Evolutionary conservation across 2,888 invertebrate species (phyloP).

Genomic region (Ophion ventricosus): DNA sequence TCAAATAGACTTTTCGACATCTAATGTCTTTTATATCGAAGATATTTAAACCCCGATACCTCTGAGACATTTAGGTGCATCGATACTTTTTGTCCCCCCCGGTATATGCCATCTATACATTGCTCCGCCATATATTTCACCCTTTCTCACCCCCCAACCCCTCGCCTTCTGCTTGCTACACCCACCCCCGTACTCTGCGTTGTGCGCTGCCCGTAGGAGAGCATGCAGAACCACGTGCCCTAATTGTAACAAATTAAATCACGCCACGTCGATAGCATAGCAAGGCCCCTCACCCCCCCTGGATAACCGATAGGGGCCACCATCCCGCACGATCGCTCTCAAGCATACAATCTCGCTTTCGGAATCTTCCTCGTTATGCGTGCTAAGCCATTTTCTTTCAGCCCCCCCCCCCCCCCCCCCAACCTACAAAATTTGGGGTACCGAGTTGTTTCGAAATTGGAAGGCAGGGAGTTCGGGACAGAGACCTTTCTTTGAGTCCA

Average conservation of each 20-base stretch:
- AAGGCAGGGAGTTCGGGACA: not conserved
- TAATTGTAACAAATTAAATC: conserved; percentile 82
- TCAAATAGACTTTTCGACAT: too few species aligned
- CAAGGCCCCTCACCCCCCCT: not conserved
- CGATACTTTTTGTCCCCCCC: not conserved
- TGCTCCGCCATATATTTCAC: conserved; percentile 50
- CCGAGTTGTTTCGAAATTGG: not conserved
- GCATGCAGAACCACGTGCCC: conserved; percentile 69
- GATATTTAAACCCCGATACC: not conserved
- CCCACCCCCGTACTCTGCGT: not conserved
- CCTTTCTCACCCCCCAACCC: conserved; percentile 47
- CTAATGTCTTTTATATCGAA: too few species aligned
- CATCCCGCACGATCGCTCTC: not conserved
- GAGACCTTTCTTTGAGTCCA: too few species aligned
- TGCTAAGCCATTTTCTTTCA: conserved; percentile 6
- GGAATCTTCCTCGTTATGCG: not conserved
- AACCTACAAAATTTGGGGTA: not conserved
- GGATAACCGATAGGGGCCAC: not conserved
- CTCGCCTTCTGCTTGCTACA: not conserved
- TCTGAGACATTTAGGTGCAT: too few species aligned
- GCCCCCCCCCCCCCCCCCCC: not conserved
- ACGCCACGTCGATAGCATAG: conserved; percentile 73
- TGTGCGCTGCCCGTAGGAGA: conserved; percentile 15
- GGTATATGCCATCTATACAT: not conserved
- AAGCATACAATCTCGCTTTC: not conserved